A percentile compares a stretch with the other conserved stretches of the same genome.
phyloP scores from a whole-genome alignment of 2,113 vertebrate species.

The Oncorhynchus keta region DNA sequence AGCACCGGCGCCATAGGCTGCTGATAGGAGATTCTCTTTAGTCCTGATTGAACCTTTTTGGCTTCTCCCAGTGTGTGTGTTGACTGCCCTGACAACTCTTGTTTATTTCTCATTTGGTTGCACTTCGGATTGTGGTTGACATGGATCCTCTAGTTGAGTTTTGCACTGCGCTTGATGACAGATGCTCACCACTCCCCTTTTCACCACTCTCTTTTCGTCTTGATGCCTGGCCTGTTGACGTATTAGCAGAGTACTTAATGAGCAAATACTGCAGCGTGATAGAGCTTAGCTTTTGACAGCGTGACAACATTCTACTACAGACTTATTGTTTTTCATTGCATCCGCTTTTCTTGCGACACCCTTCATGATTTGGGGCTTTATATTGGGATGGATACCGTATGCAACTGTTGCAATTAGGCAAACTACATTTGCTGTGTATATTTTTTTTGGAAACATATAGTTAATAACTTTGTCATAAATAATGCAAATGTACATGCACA shows the following conservation, averaged over 20 bases:
- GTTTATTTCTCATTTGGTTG: conserved; percentile 60
- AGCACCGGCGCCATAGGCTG: conserved; percentile 9
- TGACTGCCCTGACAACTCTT: conserved; percentile 57
- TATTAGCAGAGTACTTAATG: conserved; percentile 62
- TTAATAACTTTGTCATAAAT: too few relatives aligned
- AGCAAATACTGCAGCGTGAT: conserved; percentile 9
- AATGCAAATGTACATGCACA: neutral
- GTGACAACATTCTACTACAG: neutral
- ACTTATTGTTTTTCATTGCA: neutral
- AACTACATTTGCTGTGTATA: too few relatives aligned
- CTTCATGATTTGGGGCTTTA: neutral
- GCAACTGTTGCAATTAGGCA: neutral
- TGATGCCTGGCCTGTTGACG: conserved; percentile 71
- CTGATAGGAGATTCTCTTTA: conserved; percentile 54
- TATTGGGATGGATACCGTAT: neutral
- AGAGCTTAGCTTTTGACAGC: neutral
- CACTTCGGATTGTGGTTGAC: conserved; percentile 58
- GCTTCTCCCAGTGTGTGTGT: conserved; percentile 63
- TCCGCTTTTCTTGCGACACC: neutral
- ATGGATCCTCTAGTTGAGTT: conserved; percentile 64
- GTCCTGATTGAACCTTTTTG: conserved; percentile 70
- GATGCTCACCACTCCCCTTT: conserved; percentile 65
- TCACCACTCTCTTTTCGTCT: conserved; percentile 70
- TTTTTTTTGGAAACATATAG: too few relatives aligned
- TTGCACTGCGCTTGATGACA: conserved; percentile 49